Conservation (phyloP, 2,888 invertebrate genomes). For the Strigamia transsilvanica region DNA sequence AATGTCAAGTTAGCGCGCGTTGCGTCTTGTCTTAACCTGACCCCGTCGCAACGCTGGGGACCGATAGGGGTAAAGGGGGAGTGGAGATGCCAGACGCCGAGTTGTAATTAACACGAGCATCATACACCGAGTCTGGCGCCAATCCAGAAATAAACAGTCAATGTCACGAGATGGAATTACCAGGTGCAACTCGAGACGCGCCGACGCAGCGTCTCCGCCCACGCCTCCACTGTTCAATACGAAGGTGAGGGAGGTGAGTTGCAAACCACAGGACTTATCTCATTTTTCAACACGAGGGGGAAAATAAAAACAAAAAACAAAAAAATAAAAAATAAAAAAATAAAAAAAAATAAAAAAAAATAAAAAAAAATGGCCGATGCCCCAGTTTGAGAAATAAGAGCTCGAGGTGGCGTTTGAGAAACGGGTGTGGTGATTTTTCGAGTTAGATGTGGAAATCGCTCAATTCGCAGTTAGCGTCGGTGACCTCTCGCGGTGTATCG, state of each 20-base stretch:
- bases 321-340: background rate
- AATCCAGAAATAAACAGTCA: constrained; percentile 15
- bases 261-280: background rate
- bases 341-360: background rate
- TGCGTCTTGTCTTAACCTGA: background rate
- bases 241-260: background rate
- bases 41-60: background rate
- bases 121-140: background rate
- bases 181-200: constrained; percentile 14
- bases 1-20: background rate
- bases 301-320: background rate
- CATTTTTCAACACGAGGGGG: background rate
- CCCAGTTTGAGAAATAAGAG: background rate
- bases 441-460: background rate
- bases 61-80: background rate
- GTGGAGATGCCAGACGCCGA: background rate
- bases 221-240: background rate
- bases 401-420: background rate
- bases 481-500: background rate
- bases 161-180: constrained; percentile 20
- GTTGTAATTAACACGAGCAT: constrained; percentile 1
- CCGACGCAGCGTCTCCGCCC: constrained; percentile 8
- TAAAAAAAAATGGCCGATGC: background rate
- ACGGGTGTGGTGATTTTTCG: background rate
- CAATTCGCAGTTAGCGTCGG: too few species aligned